Base-by-base conservation (phyloP, 2,797 vertebrate genomes). In the Micrastur ruficollis region DNA sequence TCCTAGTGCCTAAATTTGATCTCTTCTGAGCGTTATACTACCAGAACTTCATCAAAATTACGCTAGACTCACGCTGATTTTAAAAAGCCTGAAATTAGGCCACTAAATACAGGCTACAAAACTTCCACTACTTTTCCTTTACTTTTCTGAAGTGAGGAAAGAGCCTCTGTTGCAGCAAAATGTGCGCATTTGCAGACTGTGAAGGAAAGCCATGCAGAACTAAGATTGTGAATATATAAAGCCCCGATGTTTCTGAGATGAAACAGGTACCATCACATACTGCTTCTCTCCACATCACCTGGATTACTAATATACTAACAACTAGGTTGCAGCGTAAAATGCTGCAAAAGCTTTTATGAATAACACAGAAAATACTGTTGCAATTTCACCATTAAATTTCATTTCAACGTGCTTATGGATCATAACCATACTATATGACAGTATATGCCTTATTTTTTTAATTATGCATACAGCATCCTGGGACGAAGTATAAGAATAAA, bases 321-420 rank as follows among this genome's bases (percentile, higher is more conserved):
- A 86, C 61, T 70, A 88, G 34, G 40, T 80, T 70, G 81, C 62
- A 49, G 31, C 31, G 53, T 85, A 82, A 97, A 87, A 92, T 63
- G 89, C 46, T 49, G 81, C 52, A 91, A 93, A 93, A 93, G 61
- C 68, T 92, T 85, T 83, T 74, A 58, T 81, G 78, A 84, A 73
- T 80, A 92, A 81, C 47, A 81, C 49, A 87, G 92, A 96, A 95
- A 96, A 94, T n/a, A 81, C 62, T 79, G 70, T 89, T 75, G 81
- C 80, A 96, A 97, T 97, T 94, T 93, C 70, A 96, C 80, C 71
- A 88, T 86, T 95, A 93, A 91, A 94, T 84, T 86, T 91, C 67
- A 96, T 25, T 80, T 65, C 62, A 70, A 82, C 70, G 67, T 67
- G 61, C 67, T 81, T 89, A 91, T 82, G 52, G 63, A 93, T 94